These are phyloP conservation scores for Sesia bembeciformis DNA, from an alignment of 2,888 invertebrate genomes.

Conservation along the genomic window DNA sequence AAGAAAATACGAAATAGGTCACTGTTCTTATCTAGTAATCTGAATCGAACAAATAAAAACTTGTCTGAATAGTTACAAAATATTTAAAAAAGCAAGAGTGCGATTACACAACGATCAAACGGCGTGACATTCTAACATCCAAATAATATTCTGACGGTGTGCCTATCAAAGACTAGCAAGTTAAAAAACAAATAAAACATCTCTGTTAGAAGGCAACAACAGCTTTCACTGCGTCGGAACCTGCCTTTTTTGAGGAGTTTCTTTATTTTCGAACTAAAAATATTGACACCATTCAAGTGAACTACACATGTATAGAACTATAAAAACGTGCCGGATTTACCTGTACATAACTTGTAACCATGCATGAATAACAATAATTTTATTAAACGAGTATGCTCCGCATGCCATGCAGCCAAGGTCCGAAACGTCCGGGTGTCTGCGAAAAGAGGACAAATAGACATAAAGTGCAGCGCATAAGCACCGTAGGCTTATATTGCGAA, in stretches of 20 bases:
- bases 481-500: slow-evolving; percentile 60
- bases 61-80: neutral
- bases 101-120: slow-evolving; percentile 14
- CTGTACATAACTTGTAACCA: too few species aligned
- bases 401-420: slow-evolving; percentile 7
- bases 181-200: slow-evolving; percentile 16
- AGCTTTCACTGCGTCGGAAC: slow-evolving; percentile 22
- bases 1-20: neutral
- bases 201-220: slow-evolving; percentile 3
- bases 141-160: slow-evolving; percentile 10
- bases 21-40: neutral
- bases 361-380: too few species aligned
- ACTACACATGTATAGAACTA: too few species aligned
- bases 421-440: slow-evolving; percentile 29
- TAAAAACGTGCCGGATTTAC: too few species aligned
- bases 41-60: neutral
- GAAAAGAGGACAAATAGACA: slow-evolving; percentile 30
- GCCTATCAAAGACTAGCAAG: slow-evolving; percentile 15
- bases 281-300: too few species aligned
- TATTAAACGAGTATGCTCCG: neutral
- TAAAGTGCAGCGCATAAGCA: slow-evolving; percentile 36
- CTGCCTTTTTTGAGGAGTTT: too few species aligned
- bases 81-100: slow-evolving; percentile 6
- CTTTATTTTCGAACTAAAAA: too few species aligned
- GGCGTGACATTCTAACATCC: slow-evolving; percentile 8